A percentile compares a stretch with the other conserved stretches of the same genome.
Evolutionary conservation across 2,797 vertebrate genomes (phyloP).

Genomic region (Ptychobarbus kaznakovi): DNA sequence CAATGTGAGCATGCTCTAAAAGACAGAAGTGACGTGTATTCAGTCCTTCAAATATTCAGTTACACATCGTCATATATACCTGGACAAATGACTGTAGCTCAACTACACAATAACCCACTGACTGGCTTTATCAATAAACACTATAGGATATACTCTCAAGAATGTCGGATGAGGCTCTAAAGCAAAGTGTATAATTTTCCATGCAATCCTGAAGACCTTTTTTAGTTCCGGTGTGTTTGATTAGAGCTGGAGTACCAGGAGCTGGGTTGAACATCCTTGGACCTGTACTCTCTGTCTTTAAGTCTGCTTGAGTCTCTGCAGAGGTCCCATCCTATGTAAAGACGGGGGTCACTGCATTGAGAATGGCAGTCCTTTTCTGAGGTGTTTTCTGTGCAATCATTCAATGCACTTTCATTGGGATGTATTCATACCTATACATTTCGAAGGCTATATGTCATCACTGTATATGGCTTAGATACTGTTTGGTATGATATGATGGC

Average conservation of each 20-base stretch:
- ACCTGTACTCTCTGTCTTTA: not conserved
- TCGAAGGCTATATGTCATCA: slow-evolving; percentile 3
- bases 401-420: not conserved
- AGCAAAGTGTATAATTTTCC: not conserved
- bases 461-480: not conserved
- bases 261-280: not conserved
- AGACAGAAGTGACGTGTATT: not conserved
- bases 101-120: not conserved
- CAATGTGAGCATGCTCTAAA: not conserved
- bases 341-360: slow-evolving; percentile 26
- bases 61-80: not conserved
- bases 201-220: not conserved
- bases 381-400: not conserved
- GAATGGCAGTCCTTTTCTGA: not conserved
- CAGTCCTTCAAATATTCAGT: not conserved
- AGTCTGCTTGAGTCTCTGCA: not conserved
- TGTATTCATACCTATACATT: not conserved
- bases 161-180: not conserved
- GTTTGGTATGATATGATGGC: slow-evolving; percentile 28
- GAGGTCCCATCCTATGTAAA: not conserved
- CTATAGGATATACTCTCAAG: not conserved
- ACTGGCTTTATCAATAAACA: not conserved
- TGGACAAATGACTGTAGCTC: not conserved
- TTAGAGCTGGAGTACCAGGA: not conserved
- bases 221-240: not conserved